A percentile compares a stretch with the other conserved stretches of the same genome.
These are phyloP conservation scores for Styela clava DNA, from an alignment of 23 tunicate genomes.

Conservation along the genomic window DNA sequence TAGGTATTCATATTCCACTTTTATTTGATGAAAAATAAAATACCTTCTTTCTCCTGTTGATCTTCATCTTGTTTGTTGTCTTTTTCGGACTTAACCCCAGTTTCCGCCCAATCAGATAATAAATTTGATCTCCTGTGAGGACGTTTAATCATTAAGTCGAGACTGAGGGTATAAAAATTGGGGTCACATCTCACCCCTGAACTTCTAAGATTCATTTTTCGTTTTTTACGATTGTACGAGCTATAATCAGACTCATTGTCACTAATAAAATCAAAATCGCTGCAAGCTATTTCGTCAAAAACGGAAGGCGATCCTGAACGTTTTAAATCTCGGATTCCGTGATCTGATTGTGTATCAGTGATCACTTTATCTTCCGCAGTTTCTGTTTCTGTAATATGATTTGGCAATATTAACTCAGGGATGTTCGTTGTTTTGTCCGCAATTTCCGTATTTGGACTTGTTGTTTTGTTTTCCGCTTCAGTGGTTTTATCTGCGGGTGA, in stretches of 20 bases:
- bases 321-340: not conserved
- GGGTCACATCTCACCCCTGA: slow-evolving; percentile 80
- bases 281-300: not conserved
- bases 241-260: slow-evolving; percentile 1
- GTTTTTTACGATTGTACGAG: slow-evolving; percentile 1
- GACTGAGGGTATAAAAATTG: slow-evolving; percentile 61
- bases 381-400: not conserved
- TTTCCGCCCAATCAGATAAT: not conserved
- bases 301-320: not conserved
- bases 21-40: no score
- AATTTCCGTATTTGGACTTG: no score
- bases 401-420: no score
- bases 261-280: not conserved
- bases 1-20: no score
- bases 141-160: slow-evolving; percentile 56
- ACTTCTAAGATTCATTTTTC: slow-evolving; percentile 59
- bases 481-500: no score
- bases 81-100: not conserved
- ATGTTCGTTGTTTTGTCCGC: no score
- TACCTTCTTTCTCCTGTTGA: not conserved
- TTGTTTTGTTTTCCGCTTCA: no score
- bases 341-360: not conserved
- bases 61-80: not conserved
- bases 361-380: not conserved
- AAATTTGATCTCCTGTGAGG: not conserved